Percentiles rank a stretch among this genome's conserved stretches.
These are phyloP conservation scores for Hoplias malabaricus DNA, from an alignment of 2,113 vertebrate species.

Conservation along the genomic window DNA sequence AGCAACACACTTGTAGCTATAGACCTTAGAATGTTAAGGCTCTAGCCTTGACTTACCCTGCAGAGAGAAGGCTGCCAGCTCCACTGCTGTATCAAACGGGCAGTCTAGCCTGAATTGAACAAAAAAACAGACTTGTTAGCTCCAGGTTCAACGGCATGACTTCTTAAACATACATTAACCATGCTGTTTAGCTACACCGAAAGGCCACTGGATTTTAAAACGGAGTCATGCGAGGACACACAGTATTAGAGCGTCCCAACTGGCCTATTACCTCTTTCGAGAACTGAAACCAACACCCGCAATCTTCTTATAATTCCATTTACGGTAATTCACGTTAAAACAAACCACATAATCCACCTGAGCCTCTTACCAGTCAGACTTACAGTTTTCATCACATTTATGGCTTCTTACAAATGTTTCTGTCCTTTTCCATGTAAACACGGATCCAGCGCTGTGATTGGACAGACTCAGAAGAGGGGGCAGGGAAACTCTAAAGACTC, in stretches of 20 bases:
- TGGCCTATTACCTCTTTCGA: too few relatives aligned
- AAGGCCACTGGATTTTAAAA: too few relatives aligned
- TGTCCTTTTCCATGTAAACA: too few relatives aligned
- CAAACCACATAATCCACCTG: not conserved
- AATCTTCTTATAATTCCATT: slow-evolving; percentile 19
- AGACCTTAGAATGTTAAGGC: too few relatives aligned
- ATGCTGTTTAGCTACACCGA: not conserved
- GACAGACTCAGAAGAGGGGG: too few relatives aligned
- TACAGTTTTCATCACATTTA: not conserved
- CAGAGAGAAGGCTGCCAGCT: slow-evolving; percentile 89
- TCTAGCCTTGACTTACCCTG: slow-evolving; percentile 79
- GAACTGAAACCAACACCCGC: not conserved
- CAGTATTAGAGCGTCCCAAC: too few relatives aligned
- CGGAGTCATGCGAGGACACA: too few relatives aligned
- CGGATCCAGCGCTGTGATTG: too few relatives aligned
- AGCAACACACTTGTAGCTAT: not conserved
- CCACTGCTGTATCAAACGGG: slow-evolving; percentile 89
- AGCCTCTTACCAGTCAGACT: not conserved
- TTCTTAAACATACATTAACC: not conserved
- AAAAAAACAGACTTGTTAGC: not conserved
- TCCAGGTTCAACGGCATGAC: not conserved
- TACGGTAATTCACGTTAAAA: slow-evolving; percentile 2
- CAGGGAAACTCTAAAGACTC: too few relatives aligned
- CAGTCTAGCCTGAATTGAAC: slow-evolving; percentile 83
- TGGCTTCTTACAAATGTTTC: too few relatives aligned